Conservation (phyloP, 2,797 vertebrate species). For the Phoxinus dragarum region DNA sequence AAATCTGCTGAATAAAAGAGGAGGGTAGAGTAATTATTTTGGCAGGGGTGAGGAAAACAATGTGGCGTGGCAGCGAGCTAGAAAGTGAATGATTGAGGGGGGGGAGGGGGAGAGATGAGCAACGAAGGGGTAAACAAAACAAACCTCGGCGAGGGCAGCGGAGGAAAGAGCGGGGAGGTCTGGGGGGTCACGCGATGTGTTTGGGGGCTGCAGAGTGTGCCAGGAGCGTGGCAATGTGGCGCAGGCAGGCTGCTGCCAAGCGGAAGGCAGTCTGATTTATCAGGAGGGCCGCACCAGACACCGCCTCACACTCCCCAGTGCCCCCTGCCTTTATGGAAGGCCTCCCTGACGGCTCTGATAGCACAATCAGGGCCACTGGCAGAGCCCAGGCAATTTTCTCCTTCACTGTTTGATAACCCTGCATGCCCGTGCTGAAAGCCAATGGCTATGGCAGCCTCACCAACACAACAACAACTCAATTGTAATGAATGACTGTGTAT, state of each 20-base stretch:
- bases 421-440: slow-evolving; percentile 77
- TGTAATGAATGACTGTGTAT: slow-evolving; percentile 81
- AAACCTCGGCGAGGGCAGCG: slow-evolving; percentile 78
- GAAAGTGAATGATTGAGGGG: slow-evolving; percentile 40
- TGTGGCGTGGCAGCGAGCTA: slow-evolving; percentile 47
- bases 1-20: slow-evolving; percentile 75
- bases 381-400: slow-evolving; percentile 87
- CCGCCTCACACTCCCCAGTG: slow-evolving; percentile 77
- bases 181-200: slow-evolving; percentile 63
- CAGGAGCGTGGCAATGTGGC: slow-evolving; percentile 75
- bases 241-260: slow-evolving; percentile 78
- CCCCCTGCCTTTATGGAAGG: slow-evolving; percentile 82
- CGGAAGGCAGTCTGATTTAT: slow-evolving; percentile 81
- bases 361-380: slow-evolving; percentile 85
- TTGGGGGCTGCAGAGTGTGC: slow-evolving; percentile 63
- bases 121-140: slow-evolving; percentile 75
- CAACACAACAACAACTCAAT: slow-evolving; percentile 79
- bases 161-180: slow-evolving; percentile 72
- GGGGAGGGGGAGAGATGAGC: slow-evolving; percentile 53
- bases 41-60: slow-evolving; percentile 56
- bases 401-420: slow-evolving; percentile 85
- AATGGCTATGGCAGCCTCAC: slow-evolving; percentile 75
- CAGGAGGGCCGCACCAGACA: slow-evolving; percentile 81
- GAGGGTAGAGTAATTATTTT: slow-evolving; percentile 62
- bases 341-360: slow-evolving; percentile 86